Evolutionary conservation across 1,140 invertebrate genomes (phyloP).

Genomic region (Lepidostoma basale): DNA sequence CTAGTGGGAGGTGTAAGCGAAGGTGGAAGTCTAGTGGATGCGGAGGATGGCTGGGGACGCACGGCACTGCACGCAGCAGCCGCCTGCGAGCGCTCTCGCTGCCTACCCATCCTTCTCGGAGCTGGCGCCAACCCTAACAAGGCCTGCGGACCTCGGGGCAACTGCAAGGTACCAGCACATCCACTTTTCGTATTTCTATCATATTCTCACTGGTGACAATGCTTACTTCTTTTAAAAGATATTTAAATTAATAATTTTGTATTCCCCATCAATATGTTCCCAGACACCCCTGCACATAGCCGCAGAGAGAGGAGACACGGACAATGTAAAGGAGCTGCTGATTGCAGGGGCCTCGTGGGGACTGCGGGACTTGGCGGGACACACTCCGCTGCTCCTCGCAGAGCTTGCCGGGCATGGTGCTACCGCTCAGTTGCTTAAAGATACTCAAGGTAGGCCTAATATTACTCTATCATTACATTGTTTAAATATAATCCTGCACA

Average conservation of each 20-base stretch:
- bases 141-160: slow-evolving; percentile 69
- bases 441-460: slow-evolving; percentile 71
- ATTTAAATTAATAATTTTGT: not conserved
- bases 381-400: slow-evolving; percentile 77
- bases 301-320: slow-evolving; percentile 77
- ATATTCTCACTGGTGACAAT: not conserved
- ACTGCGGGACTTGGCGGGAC: slow-evolving; percentile 68
- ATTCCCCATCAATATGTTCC: not conserved
- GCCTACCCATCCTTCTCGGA: slow-evolving; percentile 74
- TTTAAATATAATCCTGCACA: too few species aligned
- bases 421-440: slow-evolving; percentile 70
- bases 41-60: slow-evolving; percentile 77
- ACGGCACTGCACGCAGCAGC: slow-evolving; percentile 87
- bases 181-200: not conserved
- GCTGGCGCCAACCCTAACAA: slow-evolving; percentile 78
- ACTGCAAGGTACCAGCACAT: slow-evolving; percentile 57
- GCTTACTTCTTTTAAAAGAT: not conserved
- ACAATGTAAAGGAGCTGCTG: slow-evolving; percentile 73
- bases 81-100: slow-evolving; percentile 83
- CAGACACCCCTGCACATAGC: slow-evolving; percentile 83
- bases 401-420: slow-evolving; percentile 72
- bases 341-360: slow-evolving; percentile 71
- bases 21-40: slow-evolving; percentile 73
- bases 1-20: slow-evolving; percentile 72
- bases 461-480: too few species aligned